A percentile compares a stretch with the other conserved stretches of the same genome.
Conservation (phyloP, 2,888 invertebrate genomes). For the Drosophila nigricruria region DNA sequence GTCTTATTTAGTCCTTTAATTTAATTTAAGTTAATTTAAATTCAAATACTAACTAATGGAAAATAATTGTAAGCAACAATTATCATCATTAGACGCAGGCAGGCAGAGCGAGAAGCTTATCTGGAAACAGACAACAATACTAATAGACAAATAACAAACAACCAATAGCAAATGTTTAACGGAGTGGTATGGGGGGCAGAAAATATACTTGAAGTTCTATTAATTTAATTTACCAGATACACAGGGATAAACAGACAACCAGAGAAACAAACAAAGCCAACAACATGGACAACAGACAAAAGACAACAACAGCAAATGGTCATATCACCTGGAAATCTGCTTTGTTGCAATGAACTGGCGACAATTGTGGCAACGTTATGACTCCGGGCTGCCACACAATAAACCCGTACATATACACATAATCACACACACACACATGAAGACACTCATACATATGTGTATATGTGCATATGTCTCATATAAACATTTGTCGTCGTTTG, state of each 20-base stretch:
- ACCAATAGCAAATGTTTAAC: background rate
- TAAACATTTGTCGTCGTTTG: conserved; percentile 67
- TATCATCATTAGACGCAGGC: too few relatives aligned
- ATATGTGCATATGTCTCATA: conserved; percentile 39
- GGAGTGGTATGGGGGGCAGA: background rate
- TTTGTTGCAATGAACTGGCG: conserved; percentile 52
- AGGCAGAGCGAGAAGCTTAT: background rate
- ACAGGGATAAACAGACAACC: conserved; percentile 22
- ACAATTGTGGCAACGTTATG: conserved; percentile 58
- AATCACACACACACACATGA: conserved; percentile 8
- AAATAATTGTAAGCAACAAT: background rate
- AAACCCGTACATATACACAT: conserved; percentile 11
- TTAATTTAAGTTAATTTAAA: background rate
- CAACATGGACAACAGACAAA: conserved; percentile 9
- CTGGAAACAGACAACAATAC: conserved; percentile 9
- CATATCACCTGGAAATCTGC: conserved; percentile 54
- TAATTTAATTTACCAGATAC: conserved; percentile 43
- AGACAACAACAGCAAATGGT: conserved; percentile 13
- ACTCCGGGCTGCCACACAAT: conserved; percentile 35
- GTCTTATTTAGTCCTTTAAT: too few relatives aligned
- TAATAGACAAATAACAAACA: conserved; percentile 35
- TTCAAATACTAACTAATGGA: background rate
- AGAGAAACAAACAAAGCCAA: conserved; percentile 6
- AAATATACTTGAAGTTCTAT: conserved; percentile 42
- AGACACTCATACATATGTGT: conserved; percentile 23